Base-by-base conservation (phyloP, 2,888 invertebrate genomes). In the Meloe dianella region DNA sequence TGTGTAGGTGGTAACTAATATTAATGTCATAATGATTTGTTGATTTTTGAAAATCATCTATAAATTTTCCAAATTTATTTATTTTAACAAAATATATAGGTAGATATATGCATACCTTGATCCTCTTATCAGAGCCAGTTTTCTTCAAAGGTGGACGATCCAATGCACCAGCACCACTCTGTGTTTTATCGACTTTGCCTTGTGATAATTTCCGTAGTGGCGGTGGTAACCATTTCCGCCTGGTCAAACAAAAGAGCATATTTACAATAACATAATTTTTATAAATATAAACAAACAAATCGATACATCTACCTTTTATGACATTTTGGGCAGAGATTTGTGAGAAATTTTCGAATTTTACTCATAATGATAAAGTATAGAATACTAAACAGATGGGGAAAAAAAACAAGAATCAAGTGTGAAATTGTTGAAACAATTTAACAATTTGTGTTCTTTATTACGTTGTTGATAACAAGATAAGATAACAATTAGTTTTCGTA, bases 181-280 rank as follows among this genome's bases (percentile, higher is more conserved):
- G 80, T 85, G 87, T 71, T 82, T 94, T 95, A 79, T 95, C 93
- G 71, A 92, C 91, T 85, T 95, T 95, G 75, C 92, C 92, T 83
- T 95, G 94, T 75, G 95, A 95, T 75, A 93, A 88, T 84, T 97
- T 97, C 74, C 96, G 89, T 68, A 96, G 88, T 61, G 93, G 89
- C 82, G 91, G 94, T 70, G 95, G 92, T 82, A 97, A 86, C 93
- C 96, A 95, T 89, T 95, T 96, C 81, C 93, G 90, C 84, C 93
- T 93, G 84, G 71, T 86, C 86, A 72, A 80, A 75, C 68, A 74
- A 71, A 73, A 69, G 61, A 70, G 60, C 51, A 38, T n/a, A 38
- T n/a, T 14, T 14, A 12, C n/a, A 38, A 38, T n/a, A 38, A n/a
- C 6, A 14, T n/a, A 38, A 38, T 38, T 38, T 1, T 32, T n/a